Percentiles rank a stretch among this genome's conserved stretches.
Conservation (phyloP, 35 echinoderm and acorn worm genomes). For the Ophioderma brevispina region DNA sequence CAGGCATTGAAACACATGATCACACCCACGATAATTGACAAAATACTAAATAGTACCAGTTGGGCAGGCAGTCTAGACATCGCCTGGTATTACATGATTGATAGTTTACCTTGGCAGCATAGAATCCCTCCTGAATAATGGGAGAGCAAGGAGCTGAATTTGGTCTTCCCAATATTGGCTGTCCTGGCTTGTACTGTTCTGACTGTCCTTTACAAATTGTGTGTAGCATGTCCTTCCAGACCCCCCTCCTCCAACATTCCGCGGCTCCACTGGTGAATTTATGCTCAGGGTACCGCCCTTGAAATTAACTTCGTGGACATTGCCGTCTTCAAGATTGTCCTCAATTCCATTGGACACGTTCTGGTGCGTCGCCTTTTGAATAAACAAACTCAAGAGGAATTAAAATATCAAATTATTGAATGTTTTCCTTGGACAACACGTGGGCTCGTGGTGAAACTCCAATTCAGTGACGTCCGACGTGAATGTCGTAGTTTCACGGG, state of each 20-base stretch:
- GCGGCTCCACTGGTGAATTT: slow-evolving; percentile 25
- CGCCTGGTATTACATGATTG: too few relatives aligned
- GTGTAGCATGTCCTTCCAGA: not conserved
- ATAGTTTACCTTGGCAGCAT: slow-evolving; percentile 25
- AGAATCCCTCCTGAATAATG: slow-evolving; percentile 18
- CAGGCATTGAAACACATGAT: too few relatives aligned
- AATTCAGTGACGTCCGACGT: too few relatives aligned
- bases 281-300: slow-evolving; percentile 41
- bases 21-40: too few relatives aligned
- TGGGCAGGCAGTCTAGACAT: too few relatives aligned
- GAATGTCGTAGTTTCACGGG: too few relatives aligned
- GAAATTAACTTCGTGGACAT: slow-evolving; percentile 43
- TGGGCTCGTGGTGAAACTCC: too few relatives aligned
- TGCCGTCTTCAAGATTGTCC: slow-evolving; percentile 50
- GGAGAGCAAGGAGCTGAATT: not conserved
- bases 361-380: slow-evolving; percentile 23
- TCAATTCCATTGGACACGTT: slow-evolving; percentile 40
- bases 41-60: too few relatives aligned
- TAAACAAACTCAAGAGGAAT: too few relatives aligned
- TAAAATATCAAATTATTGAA: too few relatives aligned
- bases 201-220: not conserved
- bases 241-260: slow-evolving; percentile 36
- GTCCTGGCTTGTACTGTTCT: not conserved
- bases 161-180: not conserved
- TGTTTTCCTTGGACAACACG: too few relatives aligned